Evolutionary conservation across 2,113 vertebrate species (phyloP).

Genomic region (cattle (Bos taurus)): ARS-UCD2.0 NC_037344.1:46707501-46708000

Average conservation of each 20-base stretch:
- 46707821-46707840: background rate
- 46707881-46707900: background rate
- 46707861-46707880: background rate
- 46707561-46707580: background rate
- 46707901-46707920: background rate
- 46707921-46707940: background rate
- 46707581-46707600: background rate
- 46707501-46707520: background rate
- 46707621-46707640: background rate
- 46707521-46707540: background rate
- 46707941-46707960: background rate
- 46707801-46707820: background rate
- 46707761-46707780: background rate
- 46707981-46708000: background rate
- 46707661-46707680: background rate
- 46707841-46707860: background rate
- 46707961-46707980: background rate
- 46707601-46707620: background rate
- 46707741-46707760: background rate
- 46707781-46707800: background rate
- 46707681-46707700: background rate
- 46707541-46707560: background rate
- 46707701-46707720: background rate
- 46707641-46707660: too few species aligned
- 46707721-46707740: fast-evolving